Evolutionary conservation across 92 coral and sea anemone species (phyloP).

Genomic region (Pocillopora meandrina): DNA sequence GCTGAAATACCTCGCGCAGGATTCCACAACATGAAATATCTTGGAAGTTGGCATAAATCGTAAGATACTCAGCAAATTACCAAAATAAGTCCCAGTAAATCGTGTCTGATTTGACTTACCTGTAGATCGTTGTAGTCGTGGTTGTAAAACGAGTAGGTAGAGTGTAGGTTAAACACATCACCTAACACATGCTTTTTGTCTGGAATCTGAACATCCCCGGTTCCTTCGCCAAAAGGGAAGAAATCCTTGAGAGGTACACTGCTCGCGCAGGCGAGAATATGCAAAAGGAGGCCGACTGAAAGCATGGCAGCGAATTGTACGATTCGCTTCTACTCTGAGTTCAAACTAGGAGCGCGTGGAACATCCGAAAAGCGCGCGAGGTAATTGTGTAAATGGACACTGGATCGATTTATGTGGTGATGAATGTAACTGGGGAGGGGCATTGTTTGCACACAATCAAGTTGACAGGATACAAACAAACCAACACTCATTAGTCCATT

Average conservation of each 20-base stretch:
- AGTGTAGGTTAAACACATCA: constrained; percentile 50
- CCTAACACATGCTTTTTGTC: constrained; percentile 29
- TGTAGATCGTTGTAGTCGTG: constrained; percentile 44
- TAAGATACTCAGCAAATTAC: not conserved
- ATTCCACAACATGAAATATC: constrained; percentile 10
- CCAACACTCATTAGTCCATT: constrained; percentile 24
- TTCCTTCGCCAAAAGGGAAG: constrained; percentile 71
- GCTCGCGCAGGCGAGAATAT: constrained; percentile 33
- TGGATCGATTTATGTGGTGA: constrained; percentile 7
- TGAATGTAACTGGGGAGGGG: constrained; percentile 56
- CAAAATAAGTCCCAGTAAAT: not conserved
- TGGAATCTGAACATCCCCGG: constrained; percentile 45
- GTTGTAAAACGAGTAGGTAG: constrained; percentile 60
- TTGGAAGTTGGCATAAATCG: not conserved
- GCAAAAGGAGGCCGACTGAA: constrained; percentile 33
- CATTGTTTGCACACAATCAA: constrained; percentile 63
- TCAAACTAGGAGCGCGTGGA: constrained; percentile 4
- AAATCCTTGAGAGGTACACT: constrained; percentile 55
- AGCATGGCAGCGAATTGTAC: constrained; percentile 6
- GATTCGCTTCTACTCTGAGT: not conserved
- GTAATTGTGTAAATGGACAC: constrained; percentile 19
- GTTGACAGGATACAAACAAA: constrained; percentile 54
- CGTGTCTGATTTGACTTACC: constrained; percentile 39
- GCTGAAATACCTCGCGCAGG: not conserved
- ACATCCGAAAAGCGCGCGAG: constrained; percentile 26